Percentiles rank a stretch among this genome's conserved stretches.
These are phyloP conservation scores for Melanotaenia nigrans DNA, from an alignment of 2,797 vertebrate genomes.

Conservation along the genomic window DNA sequence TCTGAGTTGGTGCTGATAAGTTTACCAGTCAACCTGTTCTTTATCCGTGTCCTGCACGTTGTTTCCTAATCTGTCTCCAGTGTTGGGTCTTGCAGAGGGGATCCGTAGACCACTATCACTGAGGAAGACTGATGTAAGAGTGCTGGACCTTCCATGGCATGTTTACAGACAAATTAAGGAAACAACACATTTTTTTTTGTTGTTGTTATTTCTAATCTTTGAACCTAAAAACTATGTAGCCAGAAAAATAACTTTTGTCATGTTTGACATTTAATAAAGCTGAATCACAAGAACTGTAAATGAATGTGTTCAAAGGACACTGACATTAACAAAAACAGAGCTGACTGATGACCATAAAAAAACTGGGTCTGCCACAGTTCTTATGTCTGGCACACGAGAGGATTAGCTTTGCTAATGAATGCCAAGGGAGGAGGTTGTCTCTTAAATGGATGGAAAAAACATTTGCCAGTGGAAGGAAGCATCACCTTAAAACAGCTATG, in stretches of 20 bases:
- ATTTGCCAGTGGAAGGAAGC: no score
- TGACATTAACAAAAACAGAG: neutral
- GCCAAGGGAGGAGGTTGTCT: no score
- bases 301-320: neutral
- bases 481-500: no score
- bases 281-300: neutral
- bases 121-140: constrained; percentile 21
- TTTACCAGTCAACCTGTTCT: constrained; percentile 37
- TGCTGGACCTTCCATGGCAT: constrained; percentile 26
- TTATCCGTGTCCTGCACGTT: constrained; percentile 27
- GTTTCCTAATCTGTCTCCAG: constrained; percentile 52
- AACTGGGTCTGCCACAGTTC: neutral
- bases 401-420: no score
- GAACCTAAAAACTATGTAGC: no score
- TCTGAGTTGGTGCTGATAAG: constrained; percentile 37
- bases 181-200: constrained; percentile 18
- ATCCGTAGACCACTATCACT: constrained; percentile 18
- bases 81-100: constrained; percentile 37
- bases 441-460: no score
- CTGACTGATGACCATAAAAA: neutral
- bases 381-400: no score
- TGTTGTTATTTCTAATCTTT: neutral
- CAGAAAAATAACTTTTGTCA: neutral
- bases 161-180: constrained; percentile 39
- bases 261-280: neutral